These are phyloP conservation scores for Periophthalmodon schlosseri DNA, from an alignment of 2,113 vertebrate species.

Conservation along the genomic window DNA sequence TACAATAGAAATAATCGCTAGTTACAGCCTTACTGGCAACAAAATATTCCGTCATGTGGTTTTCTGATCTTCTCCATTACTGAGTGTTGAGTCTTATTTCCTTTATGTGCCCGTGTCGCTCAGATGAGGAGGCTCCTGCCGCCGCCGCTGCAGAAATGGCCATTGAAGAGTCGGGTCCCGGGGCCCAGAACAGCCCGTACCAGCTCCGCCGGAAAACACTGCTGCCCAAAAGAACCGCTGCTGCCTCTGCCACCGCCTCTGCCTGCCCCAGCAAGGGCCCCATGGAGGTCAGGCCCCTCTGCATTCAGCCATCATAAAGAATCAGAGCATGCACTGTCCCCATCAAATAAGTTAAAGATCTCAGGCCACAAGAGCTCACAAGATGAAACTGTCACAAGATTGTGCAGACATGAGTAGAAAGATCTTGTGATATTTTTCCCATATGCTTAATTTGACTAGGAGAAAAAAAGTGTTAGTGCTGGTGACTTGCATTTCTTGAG, in stretches of 20 bases:
- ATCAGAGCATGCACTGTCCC: background rate
- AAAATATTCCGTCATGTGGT: too few relatives aligned
- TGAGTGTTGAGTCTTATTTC: background rate
- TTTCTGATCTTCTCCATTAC: too few relatives aligned
- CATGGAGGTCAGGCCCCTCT: slow-evolving; percentile 86
- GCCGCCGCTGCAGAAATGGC: slow-evolving; percentile 91
- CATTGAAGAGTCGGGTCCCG: slow-evolving; percentile 98
- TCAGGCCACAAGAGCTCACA: too few relatives aligned
- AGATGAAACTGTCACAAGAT: too few relatives aligned
- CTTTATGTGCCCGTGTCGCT: background rate
- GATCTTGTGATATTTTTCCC: too few relatives aligned
- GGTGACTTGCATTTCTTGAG: too few relatives aligned
- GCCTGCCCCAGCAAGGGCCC: slow-evolving; percentile 86
- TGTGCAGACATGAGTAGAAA: too few relatives aligned
- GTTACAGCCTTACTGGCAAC: too few relatives aligned
- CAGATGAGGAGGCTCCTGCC: slow-evolving; percentile 98
- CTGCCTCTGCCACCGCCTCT: slow-evolving; percentile 86
- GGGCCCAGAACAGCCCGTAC: slow-evolving; percentile 99
- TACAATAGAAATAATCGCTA: too few relatives aligned
- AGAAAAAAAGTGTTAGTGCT: too few relatives aligned
- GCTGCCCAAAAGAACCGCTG: slow-evolving; percentile 92
- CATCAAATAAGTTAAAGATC: too few relatives aligned
- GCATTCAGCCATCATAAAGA: background rate
- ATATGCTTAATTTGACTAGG: too few relatives aligned
- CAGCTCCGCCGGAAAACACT: slow-evolving; percentile 98